These are phyloP conservation scores for Alloscopus bannaensis DNA, from an alignment of 2,888 invertebrate species.

Conservation along the genomic window DNA sequence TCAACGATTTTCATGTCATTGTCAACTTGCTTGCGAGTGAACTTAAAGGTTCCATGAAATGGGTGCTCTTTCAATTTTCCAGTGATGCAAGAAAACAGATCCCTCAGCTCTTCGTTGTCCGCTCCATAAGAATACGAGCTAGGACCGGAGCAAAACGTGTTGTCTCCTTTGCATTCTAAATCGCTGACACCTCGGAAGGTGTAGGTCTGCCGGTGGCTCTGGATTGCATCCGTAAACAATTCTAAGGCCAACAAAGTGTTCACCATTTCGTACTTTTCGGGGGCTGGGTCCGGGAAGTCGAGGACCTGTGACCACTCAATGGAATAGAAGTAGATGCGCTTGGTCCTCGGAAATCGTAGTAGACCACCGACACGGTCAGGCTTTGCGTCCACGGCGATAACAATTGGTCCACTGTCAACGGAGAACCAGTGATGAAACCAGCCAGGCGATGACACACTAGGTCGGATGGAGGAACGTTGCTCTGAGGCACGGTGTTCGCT, in stretches of 20 bases:
- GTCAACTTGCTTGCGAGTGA: background rate
- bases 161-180: background rate
- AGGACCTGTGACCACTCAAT: background rate
- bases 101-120: background rate
- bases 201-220: background rate
- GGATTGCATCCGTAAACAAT: background rate
- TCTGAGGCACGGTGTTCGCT: too few species aligned
- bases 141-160: background rate
- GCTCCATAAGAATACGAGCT: background rate
- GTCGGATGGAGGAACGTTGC: too few species aligned
- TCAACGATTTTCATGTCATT: constrained; percentile 10
- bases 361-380: background rate
- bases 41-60: background rate
- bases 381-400: background rate
- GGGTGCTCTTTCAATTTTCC: background rate
- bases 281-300: background rate
- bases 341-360: background rate
- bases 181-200: background rate
- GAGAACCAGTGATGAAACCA: too few species aligned
- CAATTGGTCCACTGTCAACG: too few species aligned
- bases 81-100: background rate
- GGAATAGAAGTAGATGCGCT: background rate
- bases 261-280: background rate
- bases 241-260: background rate
- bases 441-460: too few species aligned